These are phyloP conservation scores for Cynodonichthys magdalenae DNA, from an alignment of 2,797 vertebrate species.

Conservation along the genomic window DNA sequence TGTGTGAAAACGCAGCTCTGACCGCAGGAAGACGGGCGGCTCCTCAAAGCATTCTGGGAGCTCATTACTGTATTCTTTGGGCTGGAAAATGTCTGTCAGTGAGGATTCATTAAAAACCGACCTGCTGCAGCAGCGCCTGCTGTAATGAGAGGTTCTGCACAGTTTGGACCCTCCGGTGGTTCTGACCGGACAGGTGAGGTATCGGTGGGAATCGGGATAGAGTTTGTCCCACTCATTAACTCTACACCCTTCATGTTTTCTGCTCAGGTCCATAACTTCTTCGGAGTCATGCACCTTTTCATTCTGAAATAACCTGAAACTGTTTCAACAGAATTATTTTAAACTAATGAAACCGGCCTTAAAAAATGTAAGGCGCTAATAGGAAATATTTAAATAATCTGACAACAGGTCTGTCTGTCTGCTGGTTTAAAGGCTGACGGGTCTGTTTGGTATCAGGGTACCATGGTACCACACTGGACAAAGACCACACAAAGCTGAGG, in stretches of 20 bases:
- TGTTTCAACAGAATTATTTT: no score
- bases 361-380: no score
- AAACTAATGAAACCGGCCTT: no score
- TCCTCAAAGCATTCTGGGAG: conserved; percentile 62
- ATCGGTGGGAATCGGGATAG: conserved; percentile 33
- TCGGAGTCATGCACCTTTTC: no score
- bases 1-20: conserved; percentile 17
- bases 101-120: conserved; percentile 72
- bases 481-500: no score
- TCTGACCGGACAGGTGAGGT: conserved; percentile 44
- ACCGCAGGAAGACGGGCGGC: conserved; percentile 32
- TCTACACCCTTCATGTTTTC: background rate
- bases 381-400: no score
- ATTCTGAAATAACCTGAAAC: no score
- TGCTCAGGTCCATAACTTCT: background rate
- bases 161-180: conserved; percentile 22
- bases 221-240: conserved; percentile 29
- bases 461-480: no score
- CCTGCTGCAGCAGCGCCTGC: conserved; percentile 56
- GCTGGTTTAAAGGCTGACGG: no score
- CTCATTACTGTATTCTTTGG: conserved; percentile 76
- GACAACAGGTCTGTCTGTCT: no score
- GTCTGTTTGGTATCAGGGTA: no score
- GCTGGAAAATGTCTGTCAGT: conserved; percentile 73
- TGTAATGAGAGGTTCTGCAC: conserved; percentile 53